Evolutionary conservation across 2,888 invertebrate species (phyloP).

Genomic region (Caenorhabditis sp.): DNA sequence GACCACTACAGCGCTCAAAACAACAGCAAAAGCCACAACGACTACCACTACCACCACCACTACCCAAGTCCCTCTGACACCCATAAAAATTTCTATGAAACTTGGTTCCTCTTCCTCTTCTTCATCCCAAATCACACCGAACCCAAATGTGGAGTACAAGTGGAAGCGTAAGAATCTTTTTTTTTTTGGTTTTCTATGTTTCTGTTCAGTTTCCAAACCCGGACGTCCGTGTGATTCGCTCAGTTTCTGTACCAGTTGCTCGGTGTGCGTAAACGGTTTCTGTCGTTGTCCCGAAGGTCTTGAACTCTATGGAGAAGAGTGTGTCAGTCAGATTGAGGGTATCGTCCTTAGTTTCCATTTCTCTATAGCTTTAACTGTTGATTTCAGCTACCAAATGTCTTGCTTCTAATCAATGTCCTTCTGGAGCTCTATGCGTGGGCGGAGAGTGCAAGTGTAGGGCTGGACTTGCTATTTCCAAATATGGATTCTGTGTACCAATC

Average conservation of each 20-base stretch:
- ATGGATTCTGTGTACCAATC: constrained; percentile 71
- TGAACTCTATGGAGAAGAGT: constrained; percentile 60
- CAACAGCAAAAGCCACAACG: constrained; percentile 18
- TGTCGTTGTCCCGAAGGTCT: constrained; percentile 73
- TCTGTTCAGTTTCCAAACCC: constrained; percentile 68
- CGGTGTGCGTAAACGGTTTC: constrained; percentile 66
- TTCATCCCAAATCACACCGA: constrained; percentile 16
- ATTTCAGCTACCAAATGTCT: constrained; percentile 66
- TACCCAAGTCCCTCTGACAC: constrained; percentile 23
- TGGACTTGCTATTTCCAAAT: constrained; percentile 63
- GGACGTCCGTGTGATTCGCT: constrained; percentile 66
- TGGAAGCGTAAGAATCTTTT: constrained; percentile 22
- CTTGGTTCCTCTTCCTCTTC: constrained; percentile 17
- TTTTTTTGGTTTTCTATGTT: constrained; percentile 27
- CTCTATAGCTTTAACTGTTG: background rate
- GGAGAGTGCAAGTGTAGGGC: constrained; percentile 69
- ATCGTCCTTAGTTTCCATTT: no score
- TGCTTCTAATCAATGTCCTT: constrained; percentile 71
- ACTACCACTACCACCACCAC: constrained; percentile 40
- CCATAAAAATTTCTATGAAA: constrained; percentile 45
- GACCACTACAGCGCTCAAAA: constrained; percentile 7
- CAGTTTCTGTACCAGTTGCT: constrained; percentile 69
- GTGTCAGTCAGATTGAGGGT: constrained; percentile 70
- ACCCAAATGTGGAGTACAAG: constrained; percentile 31
- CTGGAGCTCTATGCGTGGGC: constrained; percentile 71